Evolutionary conservation across 2,888 invertebrate species (phyloP).

Genomic region (Noctua janthina): DNA sequence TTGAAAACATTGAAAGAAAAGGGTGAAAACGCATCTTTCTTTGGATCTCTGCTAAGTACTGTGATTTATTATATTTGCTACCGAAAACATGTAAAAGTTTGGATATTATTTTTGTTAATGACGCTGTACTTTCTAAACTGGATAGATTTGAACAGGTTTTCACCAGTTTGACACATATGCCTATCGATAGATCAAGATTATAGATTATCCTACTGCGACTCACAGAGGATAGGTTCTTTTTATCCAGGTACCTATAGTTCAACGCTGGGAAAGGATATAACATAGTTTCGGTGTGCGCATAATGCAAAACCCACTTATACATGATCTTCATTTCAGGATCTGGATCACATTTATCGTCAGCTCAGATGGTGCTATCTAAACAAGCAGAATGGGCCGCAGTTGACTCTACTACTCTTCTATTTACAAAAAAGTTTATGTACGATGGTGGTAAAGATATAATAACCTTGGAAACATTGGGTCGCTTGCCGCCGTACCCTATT

Average conservation of each 20-base stretch:
- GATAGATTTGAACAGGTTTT: background rate
- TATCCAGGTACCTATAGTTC: background rate
- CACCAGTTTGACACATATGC: background rate
- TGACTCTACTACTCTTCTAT: slow-evolving; percentile 90
- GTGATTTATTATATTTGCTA: slow-evolving; percentile 20
- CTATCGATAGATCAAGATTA: background rate
- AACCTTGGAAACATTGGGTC: slow-evolving; percentile 91
- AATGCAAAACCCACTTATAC: background rate
- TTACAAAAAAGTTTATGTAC: slow-evolving; percentile 89
- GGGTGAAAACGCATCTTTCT: slow-evolving; percentile 91
- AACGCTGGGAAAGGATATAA: background rate
- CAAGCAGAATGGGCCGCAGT: slow-evolving; percentile 92
- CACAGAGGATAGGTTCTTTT: slow-evolving; percentile 2
- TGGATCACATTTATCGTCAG: slow-evolving; percentile 91
- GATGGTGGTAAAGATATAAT: slow-evolving; percentile 90
- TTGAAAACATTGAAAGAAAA: slow-evolving; percentile 88
- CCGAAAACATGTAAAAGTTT: background rate
- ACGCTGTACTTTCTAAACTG: background rate
- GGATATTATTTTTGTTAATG: background rate
- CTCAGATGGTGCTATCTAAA: slow-evolving; percentile 91
- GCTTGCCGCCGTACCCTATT: slow-evolving; percentile 92
- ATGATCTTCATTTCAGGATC: slow-evolving; percentile 81
- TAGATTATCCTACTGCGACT: background rate
- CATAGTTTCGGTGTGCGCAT: background rate
- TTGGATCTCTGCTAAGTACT: slow-evolving; percentile 90